These are phyloP conservation scores for Gambelia wislizenii DNA, from an alignment of 2,797 vertebrate genomes.

Conservation along the genomic window DNA sequence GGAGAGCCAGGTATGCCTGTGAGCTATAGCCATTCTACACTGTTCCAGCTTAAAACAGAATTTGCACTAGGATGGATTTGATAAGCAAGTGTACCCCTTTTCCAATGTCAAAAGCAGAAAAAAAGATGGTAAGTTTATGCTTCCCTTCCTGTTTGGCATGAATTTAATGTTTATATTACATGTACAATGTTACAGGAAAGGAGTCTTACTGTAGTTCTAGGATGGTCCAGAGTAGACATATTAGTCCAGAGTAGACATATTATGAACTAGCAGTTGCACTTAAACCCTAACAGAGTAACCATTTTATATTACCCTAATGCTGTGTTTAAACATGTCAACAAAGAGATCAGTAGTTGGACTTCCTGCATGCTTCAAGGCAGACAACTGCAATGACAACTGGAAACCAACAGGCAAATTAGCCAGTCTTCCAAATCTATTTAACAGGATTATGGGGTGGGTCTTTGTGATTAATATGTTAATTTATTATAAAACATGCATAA, in stretches of 20 bases:
- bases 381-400: neutral
- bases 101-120: neutral
- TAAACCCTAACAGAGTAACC: neutral
- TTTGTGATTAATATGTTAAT: neutral
- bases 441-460: neutral
- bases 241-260: neutral
- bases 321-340: no score
- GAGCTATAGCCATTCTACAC: neutral
- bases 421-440: neutral
- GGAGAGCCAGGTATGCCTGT: neutral
- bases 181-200: no score
- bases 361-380: neutral
- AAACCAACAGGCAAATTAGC: neutral
- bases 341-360: neutral
- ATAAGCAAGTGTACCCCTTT: neutral
- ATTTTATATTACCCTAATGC: neutral
- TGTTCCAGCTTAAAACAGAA: neutral
- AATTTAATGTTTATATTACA: no score
- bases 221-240: neutral
- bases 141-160: no score
- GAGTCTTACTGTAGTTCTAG: neutral
- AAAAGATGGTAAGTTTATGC: neutral
- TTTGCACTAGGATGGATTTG: neutral
- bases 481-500: no score
- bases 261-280: neutral